Evolutionary conservation across 2,113 vertebrate genomes (phyloP).

Genomic region (Hypomesus transpacificus): DNA sequence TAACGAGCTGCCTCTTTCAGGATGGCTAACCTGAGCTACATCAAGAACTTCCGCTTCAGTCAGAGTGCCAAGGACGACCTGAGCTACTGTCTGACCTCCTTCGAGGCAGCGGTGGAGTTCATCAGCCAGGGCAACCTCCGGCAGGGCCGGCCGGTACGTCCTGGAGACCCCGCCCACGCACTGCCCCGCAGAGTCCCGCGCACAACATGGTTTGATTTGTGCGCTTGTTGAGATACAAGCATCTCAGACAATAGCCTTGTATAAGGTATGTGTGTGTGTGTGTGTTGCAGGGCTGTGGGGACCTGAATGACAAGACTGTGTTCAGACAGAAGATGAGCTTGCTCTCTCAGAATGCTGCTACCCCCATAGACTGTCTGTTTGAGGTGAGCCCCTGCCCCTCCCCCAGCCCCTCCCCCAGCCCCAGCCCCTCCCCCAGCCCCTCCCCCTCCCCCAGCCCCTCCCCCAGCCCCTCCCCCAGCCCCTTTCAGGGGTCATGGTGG

Average conservation of each 20-base stretch:
- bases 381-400: constrained; percentile 71
- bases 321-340: constrained; percentile 88
- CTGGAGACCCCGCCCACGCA: not conserved
- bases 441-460: no score
- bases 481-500: no score
- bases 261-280: not conserved
- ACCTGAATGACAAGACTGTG: constrained; percentile 75
- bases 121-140: constrained; percentile 88
- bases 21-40: constrained; percentile 97
- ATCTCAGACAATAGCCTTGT: not conserved
- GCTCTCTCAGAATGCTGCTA: constrained; percentile 80
- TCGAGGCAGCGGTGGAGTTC: constrained; percentile 90
- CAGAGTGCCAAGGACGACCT: constrained; percentile 88
- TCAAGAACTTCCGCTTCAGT: constrained; percentile 94
- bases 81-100: constrained; percentile 91
- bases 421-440: constrained; percentile 21
- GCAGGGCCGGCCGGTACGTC: constrained; percentile 66
- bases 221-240: not conserved
- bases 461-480: not conserved
- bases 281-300: constrained; percentile 74
- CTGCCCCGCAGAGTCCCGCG: no score
- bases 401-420: constrained; percentile 41
- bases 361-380: constrained; percentile 85
- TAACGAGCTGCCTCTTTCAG: constrained; percentile 58
- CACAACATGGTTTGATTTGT: no score